These are phyloP conservation scores for Sialia sialis DNA, from an alignment of 2,113 vertebrate species.

Conservation along the genomic window DNA sequence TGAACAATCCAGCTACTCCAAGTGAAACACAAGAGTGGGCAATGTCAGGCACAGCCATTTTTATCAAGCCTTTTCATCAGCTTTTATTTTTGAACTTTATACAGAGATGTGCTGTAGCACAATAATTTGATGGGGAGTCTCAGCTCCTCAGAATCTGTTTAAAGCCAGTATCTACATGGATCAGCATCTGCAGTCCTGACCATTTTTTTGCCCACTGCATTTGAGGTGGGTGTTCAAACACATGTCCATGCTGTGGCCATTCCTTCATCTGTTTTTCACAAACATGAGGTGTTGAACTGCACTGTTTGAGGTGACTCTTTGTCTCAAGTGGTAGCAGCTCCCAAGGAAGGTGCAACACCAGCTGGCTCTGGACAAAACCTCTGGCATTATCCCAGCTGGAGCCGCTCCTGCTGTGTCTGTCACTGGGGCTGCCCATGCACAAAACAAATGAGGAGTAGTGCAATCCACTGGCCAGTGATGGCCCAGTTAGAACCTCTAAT, in stretches of 20 bases:
- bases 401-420: neutral
- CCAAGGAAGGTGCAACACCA: neutral
- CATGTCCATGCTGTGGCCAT: accelerated
- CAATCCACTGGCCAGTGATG: accelerated
- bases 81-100: neutral
- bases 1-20: neutral
- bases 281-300: neutral
- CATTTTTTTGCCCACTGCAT: accelerated
- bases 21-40: neutral
- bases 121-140: neutral
- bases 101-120: neutral
- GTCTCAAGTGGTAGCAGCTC: neutral
- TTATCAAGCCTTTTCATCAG: neutral
- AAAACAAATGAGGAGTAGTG: neutral
- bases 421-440: neutral
- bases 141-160: neutral
- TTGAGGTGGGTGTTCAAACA: neutral
- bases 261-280: neutral
- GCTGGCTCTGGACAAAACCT: neutral
- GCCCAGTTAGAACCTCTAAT: neutral
- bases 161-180: neutral
- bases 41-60: neutral
- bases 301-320: neutral
- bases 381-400: neutral
- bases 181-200: neutral